phyloP scores from a whole-genome alignment of 2,113 vertebrate genomes.

The Microtus oregoni region DNA sequence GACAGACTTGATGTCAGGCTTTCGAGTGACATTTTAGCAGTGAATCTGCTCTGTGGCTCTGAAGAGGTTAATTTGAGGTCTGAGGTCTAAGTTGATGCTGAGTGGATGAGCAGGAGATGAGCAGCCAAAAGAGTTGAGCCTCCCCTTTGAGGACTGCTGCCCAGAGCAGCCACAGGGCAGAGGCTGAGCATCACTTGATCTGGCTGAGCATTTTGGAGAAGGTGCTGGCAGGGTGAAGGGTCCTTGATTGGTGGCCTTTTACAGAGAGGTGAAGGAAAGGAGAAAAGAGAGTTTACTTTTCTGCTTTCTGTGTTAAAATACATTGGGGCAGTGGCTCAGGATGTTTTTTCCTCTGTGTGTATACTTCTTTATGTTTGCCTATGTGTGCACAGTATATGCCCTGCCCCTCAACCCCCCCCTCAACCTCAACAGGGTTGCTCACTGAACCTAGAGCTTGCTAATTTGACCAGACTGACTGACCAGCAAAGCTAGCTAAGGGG shows the following conservation, averaged over 20 bases:
- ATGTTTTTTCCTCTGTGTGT: neutral
- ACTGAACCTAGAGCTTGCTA: neutral
- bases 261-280: too few species aligned
- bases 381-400: neutral
- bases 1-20: neutral
- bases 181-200: neutral
- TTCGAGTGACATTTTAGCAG: neutral
- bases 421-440: neutral
- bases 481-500: neutral
- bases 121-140: neutral
- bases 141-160: neutral
- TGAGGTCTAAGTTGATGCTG: neutral
- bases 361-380: neutral
- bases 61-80: neutral
- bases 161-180: neutral
- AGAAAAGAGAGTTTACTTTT: neutral
- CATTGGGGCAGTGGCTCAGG: neutral
- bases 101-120: neutral
- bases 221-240: neutral
- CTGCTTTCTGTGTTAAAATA: neutral
- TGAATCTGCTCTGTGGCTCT: neutral
- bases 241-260: neutral
- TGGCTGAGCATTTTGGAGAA: too few species aligned
- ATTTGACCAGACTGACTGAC: neutral
- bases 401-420: too few species aligned